phyloP scores from a whole-genome alignment of 2,113 vertebrate species.

The Cottus gobio region DNA sequence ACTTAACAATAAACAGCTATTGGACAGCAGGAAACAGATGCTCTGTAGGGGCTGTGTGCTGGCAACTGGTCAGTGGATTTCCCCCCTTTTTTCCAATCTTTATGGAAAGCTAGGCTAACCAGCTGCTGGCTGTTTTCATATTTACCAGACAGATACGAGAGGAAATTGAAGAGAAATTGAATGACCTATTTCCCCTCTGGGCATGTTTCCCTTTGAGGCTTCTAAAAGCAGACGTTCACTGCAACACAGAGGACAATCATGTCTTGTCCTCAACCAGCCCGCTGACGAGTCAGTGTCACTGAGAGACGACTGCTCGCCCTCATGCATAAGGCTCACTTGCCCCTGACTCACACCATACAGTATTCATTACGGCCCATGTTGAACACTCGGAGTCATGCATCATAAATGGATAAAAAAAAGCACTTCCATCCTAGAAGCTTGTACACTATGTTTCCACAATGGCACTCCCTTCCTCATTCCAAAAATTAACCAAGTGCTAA shows the following conservation, averaged over 20 bases:
- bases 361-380: slow-evolving; percentile 37
- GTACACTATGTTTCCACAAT: background rate
- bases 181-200: background rate
- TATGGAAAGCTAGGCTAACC: background rate
- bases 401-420: slow-evolving; percentile 46
- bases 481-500: slow-evolving; percentile 3
- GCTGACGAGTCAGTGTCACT: slow-evolving; percentile 47
- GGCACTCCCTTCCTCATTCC: background rate
- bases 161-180: too few relatives aligned
- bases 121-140: background rate
- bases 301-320: background rate
- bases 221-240: slow-evolving; percentile 21
- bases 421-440: background rate
- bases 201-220: background rate
- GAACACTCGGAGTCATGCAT: slow-evolving; percentile 25
- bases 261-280: slow-evolving; percentile 12
- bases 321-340: background rate
- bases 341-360: slow-evolving; percentile 19
- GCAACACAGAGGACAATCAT: slow-evolving; percentile 33
- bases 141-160: background rate
- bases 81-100: background rate
- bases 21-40: background rate
- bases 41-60: background rate
- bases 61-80: background rate
- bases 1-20: background rate